Evolutionary conservation across 2,113 vertebrate species (phyloP).

Genomic region (rabbit (Oryctolagus cuniculus)): mOryCun1.1 NC_091432.1:135577001-135577500

Average conservation of each 20-base stretch:
- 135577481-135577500: fast-evolving
- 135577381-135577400: not conserved
- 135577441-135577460: not conserved
- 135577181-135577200: not conserved
- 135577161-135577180: not conserved
- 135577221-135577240: not conserved
- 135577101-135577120: not conserved
- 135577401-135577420: not conserved
- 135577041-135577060: not conserved
- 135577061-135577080: not conserved
- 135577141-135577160: not conserved
- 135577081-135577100: not conserved
- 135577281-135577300: not conserved
- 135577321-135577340: not conserved
- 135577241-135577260: not conserved
- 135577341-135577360: not conserved
- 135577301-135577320: not conserved
- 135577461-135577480: not conserved
- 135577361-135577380: not conserved
- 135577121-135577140: not conserved
- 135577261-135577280: not conserved
- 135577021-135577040: not conserved
- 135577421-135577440: constrained; percentile 31
- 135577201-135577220: not conserved
- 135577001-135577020: not conserved